Evolutionary conservation across 2,888 invertebrate genomes (phyloP), one percentile per base, ranked within the genome.

Genomic region (Xestia rhomboidea): DNA sequence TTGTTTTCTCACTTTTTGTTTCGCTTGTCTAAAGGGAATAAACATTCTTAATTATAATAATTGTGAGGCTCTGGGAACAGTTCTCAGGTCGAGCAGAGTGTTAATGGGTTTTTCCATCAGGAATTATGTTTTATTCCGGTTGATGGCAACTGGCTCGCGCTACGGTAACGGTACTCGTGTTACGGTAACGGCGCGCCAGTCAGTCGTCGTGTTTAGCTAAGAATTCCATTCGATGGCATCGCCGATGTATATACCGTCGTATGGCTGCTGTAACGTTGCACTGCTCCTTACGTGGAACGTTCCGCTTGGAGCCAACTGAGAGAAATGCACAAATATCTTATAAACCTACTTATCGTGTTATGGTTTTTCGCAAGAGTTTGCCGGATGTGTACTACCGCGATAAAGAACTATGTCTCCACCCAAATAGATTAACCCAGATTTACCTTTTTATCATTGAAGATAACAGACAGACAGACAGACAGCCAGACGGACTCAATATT

Each of bases 211-310:
- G 79, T 85, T 79, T 79, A 77, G 72, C 77, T 77, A 83, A 81
- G 81, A 81, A 85, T 81, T 79, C 73, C 76, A 83, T 83, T 72
- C 66, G 44, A 67, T 71, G 60, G 75, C 76, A 63, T 81, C 75
- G 73, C 54, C 64, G 76, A 81, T 68, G 83, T 85, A 77, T 54
- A 74, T 63, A 75, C 67, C 74, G 67, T 62, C n/a, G 69, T 88
- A 76, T 80, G 73, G 78, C 62, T 68, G 77, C 64, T 73, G 77
- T 70, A 51, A 21, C 67, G 77, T 62, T 41, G 41, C 73, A 64
- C 67, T 71, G 75, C 73, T 68, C 76, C 70, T 77, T 38, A 75
- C 24, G 10, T 72, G 76, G 49, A 10, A 1, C 0, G 67, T 63
- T 86, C 82, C 62, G 10, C 73, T 80, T 86, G 34, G 27, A 51